Evolutionary conservation across 2,113 vertebrate genomes (phyloP).

Genomic region (Hippocampus comes): DNA sequence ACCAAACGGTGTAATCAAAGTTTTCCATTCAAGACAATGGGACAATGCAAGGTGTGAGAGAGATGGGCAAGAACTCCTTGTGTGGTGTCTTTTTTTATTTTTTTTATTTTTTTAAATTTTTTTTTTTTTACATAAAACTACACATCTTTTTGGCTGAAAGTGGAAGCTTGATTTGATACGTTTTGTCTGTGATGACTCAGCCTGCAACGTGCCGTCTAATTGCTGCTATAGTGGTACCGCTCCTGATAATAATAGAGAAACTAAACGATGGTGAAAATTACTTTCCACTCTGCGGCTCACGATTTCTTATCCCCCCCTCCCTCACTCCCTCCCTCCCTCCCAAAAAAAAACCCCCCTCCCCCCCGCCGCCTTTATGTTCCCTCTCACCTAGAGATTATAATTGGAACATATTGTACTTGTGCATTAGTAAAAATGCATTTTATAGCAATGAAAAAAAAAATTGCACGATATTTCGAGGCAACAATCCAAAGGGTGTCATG

Average conservation of each 20-base stretch:
- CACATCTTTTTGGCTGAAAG: not conserved
- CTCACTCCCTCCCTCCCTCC: no score
- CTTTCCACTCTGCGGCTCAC: not conserved
- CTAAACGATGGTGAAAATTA: not conserved
- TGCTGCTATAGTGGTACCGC: not conserved
- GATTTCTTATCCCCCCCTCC: not conserved
- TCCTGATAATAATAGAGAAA: not conserved
- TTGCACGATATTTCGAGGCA: not conserved
- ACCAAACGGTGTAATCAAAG: conserved; percentile 4
- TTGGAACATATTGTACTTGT: not conserved
- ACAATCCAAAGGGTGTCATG: not conserved
- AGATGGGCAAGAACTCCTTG: not conserved
- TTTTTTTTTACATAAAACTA: no score
- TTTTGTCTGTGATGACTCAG: not conserved
- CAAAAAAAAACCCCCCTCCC: no score
- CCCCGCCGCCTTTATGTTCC: not conserved
- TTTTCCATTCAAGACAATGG: conserved; percentile 34
- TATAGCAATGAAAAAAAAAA: not conserved
- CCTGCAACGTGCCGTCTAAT: not conserved
- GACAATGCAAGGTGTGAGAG: conserved; percentile 19
- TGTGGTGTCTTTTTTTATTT: not conserved
- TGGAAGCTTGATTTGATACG: not conserved
- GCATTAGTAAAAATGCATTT: not conserved
- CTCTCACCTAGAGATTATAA: not conserved
- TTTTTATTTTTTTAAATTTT: no score